phyloP scores from a whole-genome alignment of 2,888 invertebrate genomes.

The Boloria euphrosyne region DNA sequence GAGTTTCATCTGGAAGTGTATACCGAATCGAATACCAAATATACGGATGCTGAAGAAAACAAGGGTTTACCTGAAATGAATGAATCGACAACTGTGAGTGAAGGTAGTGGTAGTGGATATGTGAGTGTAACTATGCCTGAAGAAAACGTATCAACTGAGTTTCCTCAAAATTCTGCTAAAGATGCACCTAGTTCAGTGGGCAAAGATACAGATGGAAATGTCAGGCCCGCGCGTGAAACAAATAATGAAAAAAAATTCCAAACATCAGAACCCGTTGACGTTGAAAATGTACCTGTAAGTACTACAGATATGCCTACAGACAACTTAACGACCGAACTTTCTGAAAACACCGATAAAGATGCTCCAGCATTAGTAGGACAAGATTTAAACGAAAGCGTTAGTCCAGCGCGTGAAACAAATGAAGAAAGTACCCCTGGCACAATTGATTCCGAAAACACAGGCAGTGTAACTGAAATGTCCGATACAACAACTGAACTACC shows the following conservation, averaged over 20 bases:
- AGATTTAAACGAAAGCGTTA: slow-evolving; percentile 10
- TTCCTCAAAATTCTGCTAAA: slow-evolving; percentile 25
- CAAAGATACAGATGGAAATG: slow-evolving; percentile 26
- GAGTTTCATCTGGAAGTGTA: slow-evolving; percentile 65
- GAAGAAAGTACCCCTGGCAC: neutral
- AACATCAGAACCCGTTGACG: neutral
- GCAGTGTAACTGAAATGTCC: neutral
- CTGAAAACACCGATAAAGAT: slow-evolving; percentile 1
- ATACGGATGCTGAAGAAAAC: slow-evolving; percentile 32
- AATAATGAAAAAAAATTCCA: slow-evolving; percentile 16
- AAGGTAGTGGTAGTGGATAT: slow-evolving; percentile 14
- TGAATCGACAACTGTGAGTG: slow-evolving; percentile 17
- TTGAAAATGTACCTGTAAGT: neutral
- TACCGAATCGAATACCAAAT: slow-evolving; percentile 43
- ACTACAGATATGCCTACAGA: neutral
- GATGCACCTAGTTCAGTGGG: slow-evolving; percentile 22
- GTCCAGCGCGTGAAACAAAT: neutral
- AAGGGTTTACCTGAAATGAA: slow-evolving; percentile 8
- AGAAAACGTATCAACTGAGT: slow-evolving; percentile 11
- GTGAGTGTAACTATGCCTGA: slow-evolving; percentile 1
- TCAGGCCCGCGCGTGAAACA: slow-evolving; percentile 36
- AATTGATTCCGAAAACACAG: neutral
- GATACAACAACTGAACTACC: slow-evolving; percentile 19
- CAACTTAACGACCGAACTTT: neutral
- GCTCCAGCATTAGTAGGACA: slow-evolving; percentile 1